Evolutionary conservation across 2,797 vertebrate species (phyloP).

Genomic region (Tachyglossus aculeatus): DNA sequence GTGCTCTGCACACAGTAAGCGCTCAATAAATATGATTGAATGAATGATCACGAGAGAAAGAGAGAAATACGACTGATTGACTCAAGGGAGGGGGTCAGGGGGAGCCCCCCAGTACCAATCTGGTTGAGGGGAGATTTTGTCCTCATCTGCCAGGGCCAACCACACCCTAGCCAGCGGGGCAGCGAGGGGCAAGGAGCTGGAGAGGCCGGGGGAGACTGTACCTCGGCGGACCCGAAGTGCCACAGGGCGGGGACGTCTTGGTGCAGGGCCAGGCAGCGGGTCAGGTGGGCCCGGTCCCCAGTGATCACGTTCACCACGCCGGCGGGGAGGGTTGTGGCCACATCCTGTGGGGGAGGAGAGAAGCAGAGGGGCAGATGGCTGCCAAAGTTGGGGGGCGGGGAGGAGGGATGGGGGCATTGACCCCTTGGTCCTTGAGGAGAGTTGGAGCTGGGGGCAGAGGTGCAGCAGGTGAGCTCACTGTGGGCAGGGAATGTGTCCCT

Average conservation of each 20-base stretch:
- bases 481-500: too few species aligned
- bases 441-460: not conserved
- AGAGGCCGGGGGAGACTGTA: constrained; percentile 21
- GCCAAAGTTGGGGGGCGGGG: not conserved
- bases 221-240: constrained; percentile 89
- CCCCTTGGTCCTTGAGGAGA: not conserved
- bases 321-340: constrained; percentile 80
- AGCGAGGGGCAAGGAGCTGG: too few species aligned
- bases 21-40: too few species aligned
- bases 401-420: not conserved
- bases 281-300: constrained; percentile 82
- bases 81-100: too few species aligned
- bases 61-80: too few species aligned
- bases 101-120: too few species aligned
- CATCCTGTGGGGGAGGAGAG: constrained; percentile 70
- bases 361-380: not conserved
- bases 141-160: not conserved
- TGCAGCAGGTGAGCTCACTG: not conserved
- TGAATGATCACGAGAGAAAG: too few species aligned
- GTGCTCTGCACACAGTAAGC: too few species aligned
- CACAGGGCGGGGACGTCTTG: constrained; percentile 88
- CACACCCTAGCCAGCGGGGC: not conserved
- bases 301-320: constrained; percentile 86
- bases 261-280: constrained; percentile 82
- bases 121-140: too few species aligned